These are phyloP conservation scores for Coracias cyanogaster DNA, from an alignment of 2,797 vertebrate genomes.

Conservation along the genomic window DNA sequence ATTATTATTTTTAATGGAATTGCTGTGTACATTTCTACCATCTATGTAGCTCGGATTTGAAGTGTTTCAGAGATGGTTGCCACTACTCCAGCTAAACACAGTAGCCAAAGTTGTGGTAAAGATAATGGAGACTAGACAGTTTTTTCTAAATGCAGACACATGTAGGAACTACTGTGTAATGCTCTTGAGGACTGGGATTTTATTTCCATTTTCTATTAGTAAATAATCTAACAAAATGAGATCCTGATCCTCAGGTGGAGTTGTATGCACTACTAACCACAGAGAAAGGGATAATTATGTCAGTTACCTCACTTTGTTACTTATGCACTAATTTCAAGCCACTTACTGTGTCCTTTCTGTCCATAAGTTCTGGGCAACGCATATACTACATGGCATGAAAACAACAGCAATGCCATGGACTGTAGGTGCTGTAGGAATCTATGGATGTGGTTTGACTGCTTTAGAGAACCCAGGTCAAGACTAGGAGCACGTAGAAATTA, in stretches of 20 bases:
- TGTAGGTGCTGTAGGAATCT: background rate
- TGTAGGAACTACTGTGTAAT: background rate
- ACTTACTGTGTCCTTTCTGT: background rate
- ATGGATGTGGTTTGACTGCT: background rate
- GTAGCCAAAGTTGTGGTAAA: background rate
- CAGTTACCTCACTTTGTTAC: background rate
- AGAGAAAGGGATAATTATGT: background rate
- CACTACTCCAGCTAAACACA: background rate
- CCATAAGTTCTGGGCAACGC: background rate
- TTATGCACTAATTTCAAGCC: background rate
- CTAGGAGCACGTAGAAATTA: background rate
- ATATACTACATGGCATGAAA: background rate
- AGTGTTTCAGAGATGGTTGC: background rate
- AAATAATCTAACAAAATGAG: background rate
- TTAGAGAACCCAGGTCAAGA: background rate
- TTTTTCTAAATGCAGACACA: background rate
- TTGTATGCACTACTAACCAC: background rate
- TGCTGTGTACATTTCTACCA: background rate
- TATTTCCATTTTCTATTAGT: background rate
- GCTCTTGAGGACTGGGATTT: background rate
- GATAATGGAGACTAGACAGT: background rate
- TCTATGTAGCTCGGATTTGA: background rate
- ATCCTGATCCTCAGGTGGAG: background rate
- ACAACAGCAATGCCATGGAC: background rate
- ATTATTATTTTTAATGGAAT: slow-evolving; percentile 13